Evolutionary conservation across 2,888 invertebrate species (phyloP).

Genomic region (Cataglyphis cursor): DNA sequence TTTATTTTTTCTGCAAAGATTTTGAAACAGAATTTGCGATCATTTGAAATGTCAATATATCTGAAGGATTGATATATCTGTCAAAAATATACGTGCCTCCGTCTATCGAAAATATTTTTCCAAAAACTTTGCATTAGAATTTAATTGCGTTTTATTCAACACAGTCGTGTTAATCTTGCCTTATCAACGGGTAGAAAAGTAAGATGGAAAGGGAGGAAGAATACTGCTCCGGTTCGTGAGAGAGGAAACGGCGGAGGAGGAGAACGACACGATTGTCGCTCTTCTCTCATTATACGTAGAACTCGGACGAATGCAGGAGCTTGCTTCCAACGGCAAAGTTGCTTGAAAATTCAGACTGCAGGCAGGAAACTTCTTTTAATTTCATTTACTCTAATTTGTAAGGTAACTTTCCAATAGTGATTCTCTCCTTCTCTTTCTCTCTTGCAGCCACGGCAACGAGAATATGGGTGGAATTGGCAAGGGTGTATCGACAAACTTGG

Average conservation of each 20-base stretch:
- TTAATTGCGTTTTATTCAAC: neutral
- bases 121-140: conserved; percentile 6
- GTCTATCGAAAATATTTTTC: conserved; percentile 9
- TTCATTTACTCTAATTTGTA: conserved; percentile 85
- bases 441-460: conserved; percentile 61
- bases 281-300: conserved; percentile 83
- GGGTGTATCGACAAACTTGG: conserved; percentile 60
- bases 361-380: conserved; percentile 83
- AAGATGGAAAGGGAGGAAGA: neutral
- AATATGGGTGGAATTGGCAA: conserved; percentile 51
- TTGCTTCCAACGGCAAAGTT: conserved; percentile 78
- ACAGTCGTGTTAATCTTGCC: conserved; percentile 31
- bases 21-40: conserved; percentile 3
- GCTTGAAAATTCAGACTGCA: conserved; percentile 79
- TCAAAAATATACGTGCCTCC: neutral
- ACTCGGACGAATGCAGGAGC: conserved; percentile 83
- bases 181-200: conserved; percentile 20
- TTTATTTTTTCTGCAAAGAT: conserved; percentile 21
- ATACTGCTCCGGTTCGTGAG: neutral
- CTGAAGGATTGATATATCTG: neutral
- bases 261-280: conserved; percentile 68
- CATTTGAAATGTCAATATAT: conserved; percentile 7
- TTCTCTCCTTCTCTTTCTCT: conserved; percentile 72
- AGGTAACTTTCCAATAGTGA: conserved; percentile 85
- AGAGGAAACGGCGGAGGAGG: conserved; percentile 42